A percentile compares a stretch with the other conserved stretches of the same genome.
Conservation (phyloP, 2,113 vertebrate genomes). For the Gnathonemus echidnorhynchus region DNA sequence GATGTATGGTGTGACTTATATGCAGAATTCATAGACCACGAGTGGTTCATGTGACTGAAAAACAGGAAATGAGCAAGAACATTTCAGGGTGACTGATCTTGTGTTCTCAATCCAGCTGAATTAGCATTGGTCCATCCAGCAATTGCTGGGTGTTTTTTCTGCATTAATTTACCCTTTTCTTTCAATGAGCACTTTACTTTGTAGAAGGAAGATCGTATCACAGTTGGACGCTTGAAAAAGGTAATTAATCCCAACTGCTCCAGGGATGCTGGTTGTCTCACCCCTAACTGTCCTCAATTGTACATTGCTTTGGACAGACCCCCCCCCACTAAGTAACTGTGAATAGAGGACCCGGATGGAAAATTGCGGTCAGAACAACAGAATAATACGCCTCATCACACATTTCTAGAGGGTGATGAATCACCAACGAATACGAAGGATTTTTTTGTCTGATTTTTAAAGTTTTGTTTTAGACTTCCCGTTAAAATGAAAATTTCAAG, state of each 20-base stretch:
- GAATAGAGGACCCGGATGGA: not conserved
- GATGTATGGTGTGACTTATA: not conserved
- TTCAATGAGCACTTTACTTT: not conserved
- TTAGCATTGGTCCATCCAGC: not conserved
- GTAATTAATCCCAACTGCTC: not conserved
- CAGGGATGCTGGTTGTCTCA: not conserved
- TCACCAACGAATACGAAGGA: not conserved
- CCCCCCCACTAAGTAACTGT: not conserved
- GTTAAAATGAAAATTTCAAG: not conserved
- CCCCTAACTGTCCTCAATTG: not conserved
- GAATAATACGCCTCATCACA: not conserved
- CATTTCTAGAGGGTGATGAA: not conserved
- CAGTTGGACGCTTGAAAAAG: not conserved
- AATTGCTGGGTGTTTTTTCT: not conserved
- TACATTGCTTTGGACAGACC: not conserved
- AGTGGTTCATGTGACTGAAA: constrained; percentile 17
- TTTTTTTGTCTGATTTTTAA: not conserved
- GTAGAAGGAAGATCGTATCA: not conserved
- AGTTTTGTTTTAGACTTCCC: not conserved
- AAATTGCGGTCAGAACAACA: not conserved
- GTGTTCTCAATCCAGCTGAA: not conserved
- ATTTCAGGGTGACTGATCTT: not conserved
- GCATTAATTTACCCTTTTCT: not conserved
- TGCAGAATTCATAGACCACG: not conserved
- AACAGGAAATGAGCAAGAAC: constrained; percentile 4